Evolutionary conservation across 2,888 invertebrate genomes (phyloP).

Genomic region (Antitype chi): DNA sequence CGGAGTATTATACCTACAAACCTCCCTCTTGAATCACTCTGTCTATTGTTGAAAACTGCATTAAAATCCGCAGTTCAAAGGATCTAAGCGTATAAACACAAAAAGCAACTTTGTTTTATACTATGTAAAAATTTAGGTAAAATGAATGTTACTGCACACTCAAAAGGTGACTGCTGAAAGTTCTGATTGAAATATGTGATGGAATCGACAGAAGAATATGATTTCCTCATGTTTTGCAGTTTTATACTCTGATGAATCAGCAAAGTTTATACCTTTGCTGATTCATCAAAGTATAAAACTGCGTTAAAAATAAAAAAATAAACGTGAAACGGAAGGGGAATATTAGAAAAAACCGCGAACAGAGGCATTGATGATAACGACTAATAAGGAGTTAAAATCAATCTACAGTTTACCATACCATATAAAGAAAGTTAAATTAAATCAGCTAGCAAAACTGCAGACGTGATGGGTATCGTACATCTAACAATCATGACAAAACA

Average conservation of each 20-base stretch:
- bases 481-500: too few relatives aligned
- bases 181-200: not conserved
- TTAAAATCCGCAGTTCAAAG: too few relatives aligned
- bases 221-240: slow-evolving; percentile 19
- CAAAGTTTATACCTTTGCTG: not conserved
- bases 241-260: slow-evolving; percentile 24
- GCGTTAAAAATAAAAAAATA: slow-evolving; percentile 18
- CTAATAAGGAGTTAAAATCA: not conserved
- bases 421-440: too few relatives aligned
- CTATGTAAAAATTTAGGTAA: slow-evolving; percentile 10
- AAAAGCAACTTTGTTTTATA: too few relatives aligned
- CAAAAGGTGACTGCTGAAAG: slow-evolving; percentile 1
- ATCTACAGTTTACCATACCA: not conserved
- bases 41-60: too few relatives aligned
- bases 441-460: too few relatives aligned
- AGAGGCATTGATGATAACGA: not conserved
- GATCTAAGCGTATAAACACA: too few relatives aligned
- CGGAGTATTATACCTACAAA: too few relatives aligned
- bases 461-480: too few relatives aligned
- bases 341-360: not conserved
- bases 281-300: too few relatives aligned
- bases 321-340: slow-evolving; percentile 2
- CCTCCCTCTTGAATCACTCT: too few relatives aligned
- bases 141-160: not conserved
- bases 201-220: slow-evolving; percentile 4